A percentile compares a stretch with the other conserved stretches of the same genome.
Conservation (phyloP, 1,140 invertebrate genomes). For the Batillaria attramentaria region DNA sequence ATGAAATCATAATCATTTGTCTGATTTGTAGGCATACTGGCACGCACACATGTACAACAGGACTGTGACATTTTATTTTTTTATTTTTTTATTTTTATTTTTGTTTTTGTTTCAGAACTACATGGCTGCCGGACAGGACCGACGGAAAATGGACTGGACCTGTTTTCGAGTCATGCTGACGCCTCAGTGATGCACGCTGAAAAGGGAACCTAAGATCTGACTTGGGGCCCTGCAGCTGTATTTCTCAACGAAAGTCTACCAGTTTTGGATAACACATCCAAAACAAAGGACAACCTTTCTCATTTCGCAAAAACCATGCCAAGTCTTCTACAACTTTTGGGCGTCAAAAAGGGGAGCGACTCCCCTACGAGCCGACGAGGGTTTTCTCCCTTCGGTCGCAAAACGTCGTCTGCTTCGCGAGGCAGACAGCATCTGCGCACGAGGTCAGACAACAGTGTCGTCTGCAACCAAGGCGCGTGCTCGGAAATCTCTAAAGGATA, state of each 20-base stretch:
- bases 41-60: too few relatives aligned
- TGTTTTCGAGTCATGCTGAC: neutral
- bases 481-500: neutral
- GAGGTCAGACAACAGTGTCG: slow-evolving; percentile 23
- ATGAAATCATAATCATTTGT: too few relatives aligned
- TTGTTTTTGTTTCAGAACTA: slow-evolving; percentile 16
- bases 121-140: neutral
- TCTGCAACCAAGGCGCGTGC: neutral
- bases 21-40: too few relatives aligned
- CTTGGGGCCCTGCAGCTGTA: too few relatives aligned
- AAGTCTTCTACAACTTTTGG: slow-evolving; percentile 26
- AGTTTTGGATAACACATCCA: slow-evolving; percentile 10
- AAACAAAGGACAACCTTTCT: neutral
- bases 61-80: too few relatives aligned
- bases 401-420: slow-evolving; percentile 13
- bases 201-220: neutral
- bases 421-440: slow-evolving; percentile 26
- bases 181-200: neutral
- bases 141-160: slow-evolving; percentile 2
- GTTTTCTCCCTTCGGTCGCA: slow-evolving; percentile 30
- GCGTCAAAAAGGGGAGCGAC: slow-evolving; percentile 27
- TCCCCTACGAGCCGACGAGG: slow-evolving; percentile 19
- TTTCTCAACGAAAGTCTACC: neutral
- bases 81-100: neutral
- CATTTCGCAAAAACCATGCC: slow-evolving; percentile 5